Percentiles rank a stretch among this genome's conserved stretches.
phyloP scores from a whole-genome alignment of 2,113 vertebrate genomes.

The Ranitomeya variabilis region DNA sequence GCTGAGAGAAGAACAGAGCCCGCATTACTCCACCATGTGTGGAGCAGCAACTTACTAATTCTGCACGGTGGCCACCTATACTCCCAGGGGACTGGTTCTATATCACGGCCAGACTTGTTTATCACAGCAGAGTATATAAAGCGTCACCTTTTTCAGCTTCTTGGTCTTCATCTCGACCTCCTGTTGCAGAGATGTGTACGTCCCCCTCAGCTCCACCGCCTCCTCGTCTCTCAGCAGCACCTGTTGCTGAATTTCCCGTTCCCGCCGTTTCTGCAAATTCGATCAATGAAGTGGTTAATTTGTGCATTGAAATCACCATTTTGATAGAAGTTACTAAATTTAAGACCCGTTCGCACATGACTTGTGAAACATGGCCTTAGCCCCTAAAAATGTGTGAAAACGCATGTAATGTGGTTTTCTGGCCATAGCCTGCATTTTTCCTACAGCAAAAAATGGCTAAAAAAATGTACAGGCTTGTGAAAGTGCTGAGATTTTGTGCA shows the following conservation, averaged over 20 bases:
- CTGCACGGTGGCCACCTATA: no score
- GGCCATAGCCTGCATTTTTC: no score
- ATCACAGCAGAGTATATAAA: not conserved
- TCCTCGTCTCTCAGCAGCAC: slow-evolving; percentile 90
- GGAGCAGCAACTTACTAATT: no score
- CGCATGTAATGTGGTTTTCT: no score
- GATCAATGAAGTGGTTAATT: not conserved
- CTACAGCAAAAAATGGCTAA: no score
- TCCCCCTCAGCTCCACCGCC: slow-evolving; percentile 90
- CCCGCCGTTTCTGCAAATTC: slow-evolving; percentile 81
- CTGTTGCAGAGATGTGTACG: slow-evolving; percentile 91
- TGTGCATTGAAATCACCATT: not conserved
- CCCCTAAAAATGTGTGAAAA: no score
- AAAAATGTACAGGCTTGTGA: not conserved
- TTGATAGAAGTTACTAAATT: not conserved
- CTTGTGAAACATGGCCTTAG: no score
- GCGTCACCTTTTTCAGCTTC: slow-evolving; percentile 89
- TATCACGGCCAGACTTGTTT: not conserved
- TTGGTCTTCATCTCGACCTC: slow-evolving; percentile 97
- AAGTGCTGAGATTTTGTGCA: not conserved
- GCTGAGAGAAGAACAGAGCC: slow-evolving; percentile 66
- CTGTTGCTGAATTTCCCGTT: slow-evolving; percentile 93
- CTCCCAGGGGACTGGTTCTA: not conserved
- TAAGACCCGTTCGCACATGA: no score
- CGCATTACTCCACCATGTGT: not conserved